phyloP scores from a whole-genome alignment of 2,888 invertebrate genomes.

The Belgica antarctica region DNA sequence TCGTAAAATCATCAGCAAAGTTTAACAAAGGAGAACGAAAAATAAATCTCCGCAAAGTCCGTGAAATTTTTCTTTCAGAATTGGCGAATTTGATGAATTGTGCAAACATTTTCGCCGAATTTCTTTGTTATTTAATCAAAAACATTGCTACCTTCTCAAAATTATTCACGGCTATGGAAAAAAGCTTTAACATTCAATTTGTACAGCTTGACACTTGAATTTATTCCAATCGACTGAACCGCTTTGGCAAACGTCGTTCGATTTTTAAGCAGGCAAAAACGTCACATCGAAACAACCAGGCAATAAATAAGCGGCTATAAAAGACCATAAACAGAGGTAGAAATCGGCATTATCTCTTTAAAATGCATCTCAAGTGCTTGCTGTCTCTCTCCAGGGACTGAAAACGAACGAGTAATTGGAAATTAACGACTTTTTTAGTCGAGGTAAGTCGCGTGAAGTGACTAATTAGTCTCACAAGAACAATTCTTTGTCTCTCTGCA shows the following conservation, averaged over 20 bases:
- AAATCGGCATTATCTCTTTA: neutral
- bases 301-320: conserved; percentile 2
- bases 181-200: too few species aligned
- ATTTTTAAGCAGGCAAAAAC: neutral
- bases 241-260: too few species aligned
- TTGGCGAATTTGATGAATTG: too few species aligned
- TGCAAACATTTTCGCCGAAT: too few species aligned
- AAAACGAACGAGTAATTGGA: neutral
- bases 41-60: too few species aligned
- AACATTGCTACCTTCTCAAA: too few species aligned
- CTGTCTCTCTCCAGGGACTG: neutral
- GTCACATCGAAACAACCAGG: neutral
- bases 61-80: too few species aligned
- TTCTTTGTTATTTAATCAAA: too few species aligned
- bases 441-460: neutral
- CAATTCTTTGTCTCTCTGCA: neutral
- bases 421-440: too few species aligned
- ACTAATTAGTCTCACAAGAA: neutral
- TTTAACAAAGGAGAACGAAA: too few species aligned
- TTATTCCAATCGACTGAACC: neutral
- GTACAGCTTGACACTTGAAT: neutral
- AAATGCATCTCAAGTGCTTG: conserved; percentile 2
- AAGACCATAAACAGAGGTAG: neutral
- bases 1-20: neutral
- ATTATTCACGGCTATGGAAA: too few species aligned